A percentile compares a stretch with the other conserved stretches of the same genome.
Conservation (phyloP, 1,140 invertebrate species). For the Pygmarrhopalites habei region DNA sequence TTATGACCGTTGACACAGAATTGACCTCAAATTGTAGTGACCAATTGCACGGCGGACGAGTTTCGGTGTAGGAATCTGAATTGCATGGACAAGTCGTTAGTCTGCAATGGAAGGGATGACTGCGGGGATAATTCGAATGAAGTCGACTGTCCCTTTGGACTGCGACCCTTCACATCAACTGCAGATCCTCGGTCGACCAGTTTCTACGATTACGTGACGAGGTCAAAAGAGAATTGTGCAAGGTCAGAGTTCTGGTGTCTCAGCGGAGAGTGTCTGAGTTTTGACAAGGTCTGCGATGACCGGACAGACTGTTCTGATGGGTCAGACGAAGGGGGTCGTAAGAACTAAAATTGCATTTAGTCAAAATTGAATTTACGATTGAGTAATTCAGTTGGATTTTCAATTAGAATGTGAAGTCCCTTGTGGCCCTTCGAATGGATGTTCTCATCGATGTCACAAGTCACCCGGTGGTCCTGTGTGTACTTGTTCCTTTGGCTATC, state of each 20-base stretch:
- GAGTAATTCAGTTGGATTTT: neutral
- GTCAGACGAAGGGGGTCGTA: conserved; percentile 54
- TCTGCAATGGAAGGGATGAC: conserved; percentile 40
- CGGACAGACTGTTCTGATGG: conserved; percentile 56
- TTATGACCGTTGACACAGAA: too few relatives aligned
- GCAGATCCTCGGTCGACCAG: neutral
- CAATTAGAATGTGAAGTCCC: conserved; percentile 5
- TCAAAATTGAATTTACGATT: too few relatives aligned
- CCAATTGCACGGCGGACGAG: conserved; percentile 55
- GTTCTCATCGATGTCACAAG: conserved; percentile 1
- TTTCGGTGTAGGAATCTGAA: conserved; percentile 20
- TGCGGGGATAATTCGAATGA: conserved; percentile 44
- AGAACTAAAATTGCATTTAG: too few relatives aligned
- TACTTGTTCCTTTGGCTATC: conserved; percentile 45
- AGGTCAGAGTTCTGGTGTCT: conserved; percentile 12
- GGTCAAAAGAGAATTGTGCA: too few relatives aligned
- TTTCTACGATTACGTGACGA: too few relatives aligned
- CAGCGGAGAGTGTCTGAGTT: conserved; percentile 53
- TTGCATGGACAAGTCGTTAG: conserved; percentile 1
- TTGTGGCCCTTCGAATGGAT: conserved; percentile 7
- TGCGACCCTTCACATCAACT: too few relatives aligned
- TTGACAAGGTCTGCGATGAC: conserved; percentile 51
- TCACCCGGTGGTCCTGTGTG: conserved; percentile 43
- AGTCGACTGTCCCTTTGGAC: neutral
- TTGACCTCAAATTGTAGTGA: conserved; percentile 1